A percentile compares a stretch with the other conserved stretches of the same genome.
Evolutionary conservation across 2,888 invertebrate species (phyloP).

Genomic region (Erebia ligea): DNA sequence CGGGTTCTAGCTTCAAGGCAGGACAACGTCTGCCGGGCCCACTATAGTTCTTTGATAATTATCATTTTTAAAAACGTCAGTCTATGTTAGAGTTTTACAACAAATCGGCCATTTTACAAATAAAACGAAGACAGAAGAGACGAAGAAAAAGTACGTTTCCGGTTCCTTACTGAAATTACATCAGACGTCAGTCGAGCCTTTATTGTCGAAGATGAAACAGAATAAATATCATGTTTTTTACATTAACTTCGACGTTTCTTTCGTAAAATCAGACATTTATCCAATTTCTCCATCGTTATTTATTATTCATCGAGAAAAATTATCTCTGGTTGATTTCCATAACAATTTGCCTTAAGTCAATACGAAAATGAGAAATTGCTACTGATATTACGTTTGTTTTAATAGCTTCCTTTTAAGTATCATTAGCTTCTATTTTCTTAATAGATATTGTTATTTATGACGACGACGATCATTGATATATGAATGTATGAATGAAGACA

Average conservation of each 20-base stretch:
- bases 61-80: neutral
- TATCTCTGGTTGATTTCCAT: constrained; percentile 1
- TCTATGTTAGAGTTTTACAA: neutral
- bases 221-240: constrained; percentile 21
- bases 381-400: neutral
- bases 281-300: constrained; percentile 13
- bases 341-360: neutral
- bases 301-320: constrained; percentile 13
- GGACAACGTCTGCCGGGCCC: too few species aligned
- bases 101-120: constrained; percentile 12
- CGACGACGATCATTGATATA: too few species aligned
- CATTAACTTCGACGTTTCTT: constrained; percentile 14
- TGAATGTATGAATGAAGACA: too few species aligned
- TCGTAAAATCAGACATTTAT: constrained; percentile 16
- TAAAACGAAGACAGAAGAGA: constrained; percentile 5
- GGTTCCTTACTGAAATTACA: constrained; percentile 7
- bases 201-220: constrained; percentile 24
- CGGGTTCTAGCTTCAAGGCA: too few species aligned
- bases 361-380: constrained; percentile 1
- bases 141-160: constrained; percentile 10
- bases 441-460: too few species aligned
- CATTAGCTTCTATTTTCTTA: neutral
- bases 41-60: too few species aligned
- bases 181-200: constrained; percentile 8
- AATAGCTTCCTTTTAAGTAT: neutral